A percentile compares a stretch with the other conserved stretches of the same genome.
Evolutionary conservation across 1,140 invertebrate genomes (phyloP).

Genomic region (Lasioglossum albipes): DNA sequence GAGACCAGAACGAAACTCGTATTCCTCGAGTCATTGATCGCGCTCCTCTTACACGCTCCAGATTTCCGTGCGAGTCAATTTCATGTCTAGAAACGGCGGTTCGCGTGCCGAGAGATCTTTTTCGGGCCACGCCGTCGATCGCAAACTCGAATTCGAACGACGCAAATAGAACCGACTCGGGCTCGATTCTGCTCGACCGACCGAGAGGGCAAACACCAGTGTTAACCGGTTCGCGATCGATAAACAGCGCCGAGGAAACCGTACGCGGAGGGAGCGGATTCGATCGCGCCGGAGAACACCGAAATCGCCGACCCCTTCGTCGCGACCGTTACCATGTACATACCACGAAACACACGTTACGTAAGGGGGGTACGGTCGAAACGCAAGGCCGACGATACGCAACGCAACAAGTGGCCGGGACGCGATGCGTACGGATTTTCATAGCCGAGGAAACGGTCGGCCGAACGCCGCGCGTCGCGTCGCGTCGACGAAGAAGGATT

Average conservation of each 20-base stretch:
- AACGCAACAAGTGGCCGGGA: no score
- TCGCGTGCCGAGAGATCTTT: constrained; percentile 8
- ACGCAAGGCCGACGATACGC: background rate
- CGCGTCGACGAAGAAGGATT: background rate
- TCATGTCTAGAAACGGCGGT: background rate
- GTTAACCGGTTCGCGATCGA: no score
- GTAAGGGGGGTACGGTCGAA: background rate
- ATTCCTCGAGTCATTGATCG: constrained; percentile 16
- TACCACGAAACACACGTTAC: no score
- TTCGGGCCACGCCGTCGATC: background rate
- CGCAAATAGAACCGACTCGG: no score
- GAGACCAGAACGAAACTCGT: constrained; percentile 48
- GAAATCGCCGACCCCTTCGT: no score
- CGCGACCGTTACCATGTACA: no score
- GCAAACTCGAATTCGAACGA: background rate
- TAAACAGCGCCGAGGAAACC: no score
- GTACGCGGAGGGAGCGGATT: no score
- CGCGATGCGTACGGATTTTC: no score
- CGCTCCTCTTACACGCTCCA: constrained; percentile 28
- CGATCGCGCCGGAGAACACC: no score
- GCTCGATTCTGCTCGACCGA: no score
- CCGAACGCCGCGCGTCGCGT: background rate
- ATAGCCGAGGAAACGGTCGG: background rate
- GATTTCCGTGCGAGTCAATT: background rate
- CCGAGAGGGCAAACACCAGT: no score